Evolutionary conservation across 2,113 vertebrate genomes (phyloP), one percentile per base, ranked within the genome.

Genomic region (Addax nasomaculatus): DNA sequence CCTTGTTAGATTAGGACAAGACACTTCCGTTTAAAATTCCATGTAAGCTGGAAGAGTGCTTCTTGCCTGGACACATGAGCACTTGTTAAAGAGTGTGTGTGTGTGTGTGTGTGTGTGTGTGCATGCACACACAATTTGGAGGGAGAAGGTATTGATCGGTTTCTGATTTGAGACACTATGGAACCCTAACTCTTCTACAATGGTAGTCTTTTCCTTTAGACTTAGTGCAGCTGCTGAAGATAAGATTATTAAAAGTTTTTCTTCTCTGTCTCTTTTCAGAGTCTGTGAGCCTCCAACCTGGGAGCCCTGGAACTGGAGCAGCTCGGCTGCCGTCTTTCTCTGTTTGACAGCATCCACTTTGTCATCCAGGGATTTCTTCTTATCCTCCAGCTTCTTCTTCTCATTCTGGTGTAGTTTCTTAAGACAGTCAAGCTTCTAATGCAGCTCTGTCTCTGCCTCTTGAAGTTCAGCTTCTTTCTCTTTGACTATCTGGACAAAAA

Each of bases 351-450:
- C 99, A 70, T 99, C 99, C 78, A 99, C 98, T 98, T 99, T 99
- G 60, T 99, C 99, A 12, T 99, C 99, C 95, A 99, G 98, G 58
- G 98, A 95, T 96, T 99, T 99, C 98, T 99, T 99, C 98, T 99
- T 99, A 29, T 99, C 99, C 98, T 99, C 99, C 85, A 99, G 98
- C 97, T 99, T 99, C 98, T 99, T 99, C 97, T 99, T 99, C 97
- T 99, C 99, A 0, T 99, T 99, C 98, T 99, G 99, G 98, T 99
- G 99, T 84, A 99, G 99, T 95, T 99, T 99, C 99, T 99, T 99
- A 97, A 99, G 97, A 81, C 99, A 99, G 97, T 99, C 99, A 98
- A 99, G 99, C 97, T 99, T 99, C 98, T 99, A 99, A 0, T 99
- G 99, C 92, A 99, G 98, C 99, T 99, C n/a, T 70, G n/a, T 39